Evolutionary conservation across 2,113 vertebrate genomes (phyloP).

Genomic region (Actinemys pallida): DNA sequence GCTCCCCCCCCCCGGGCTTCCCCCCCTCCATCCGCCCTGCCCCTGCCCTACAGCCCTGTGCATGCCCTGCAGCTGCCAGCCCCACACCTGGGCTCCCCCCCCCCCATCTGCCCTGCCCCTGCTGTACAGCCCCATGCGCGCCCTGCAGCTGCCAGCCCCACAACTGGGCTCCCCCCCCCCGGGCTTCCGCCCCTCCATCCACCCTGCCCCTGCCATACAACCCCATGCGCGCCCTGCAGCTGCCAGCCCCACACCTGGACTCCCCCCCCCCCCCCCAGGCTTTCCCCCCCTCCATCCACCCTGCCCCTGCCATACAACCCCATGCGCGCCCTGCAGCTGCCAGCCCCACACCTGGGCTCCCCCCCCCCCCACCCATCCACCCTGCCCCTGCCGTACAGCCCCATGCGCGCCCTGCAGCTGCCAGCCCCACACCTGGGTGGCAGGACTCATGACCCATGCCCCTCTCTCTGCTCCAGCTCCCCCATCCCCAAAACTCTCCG

Average conservation of each 20-base stretch:
- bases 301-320: not conserved
- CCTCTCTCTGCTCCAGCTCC: not conserved
- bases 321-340: rapidly evolving
- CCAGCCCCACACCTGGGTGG: not conserved
- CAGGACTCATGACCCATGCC: not conserved
- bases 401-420: not conserved
- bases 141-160: too few species aligned
- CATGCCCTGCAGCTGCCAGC: rapidly evolving
- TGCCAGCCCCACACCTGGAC: rapidly evolving
- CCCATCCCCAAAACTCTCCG: too few species aligned
- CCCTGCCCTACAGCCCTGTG: not conserved
- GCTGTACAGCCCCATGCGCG: rapidly evolving
- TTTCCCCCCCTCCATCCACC: not conserved
- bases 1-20: too few species aligned
- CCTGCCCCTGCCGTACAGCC: not conserved
- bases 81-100: not conserved
- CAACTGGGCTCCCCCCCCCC: rapidly evolving
- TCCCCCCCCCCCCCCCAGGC: not conserved
- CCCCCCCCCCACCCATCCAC: too few species aligned
- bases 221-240: too few species aligned
- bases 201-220: rapidly evolving
- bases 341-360: too few species aligned
- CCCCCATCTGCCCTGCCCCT: not conserved
- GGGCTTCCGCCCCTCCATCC: too few species aligned
- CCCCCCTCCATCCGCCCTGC: not conserved